Evolutionary conservation across 1,140 invertebrate genomes (phyloP).

Genomic region (Cepaea nemoralis): DNA sequence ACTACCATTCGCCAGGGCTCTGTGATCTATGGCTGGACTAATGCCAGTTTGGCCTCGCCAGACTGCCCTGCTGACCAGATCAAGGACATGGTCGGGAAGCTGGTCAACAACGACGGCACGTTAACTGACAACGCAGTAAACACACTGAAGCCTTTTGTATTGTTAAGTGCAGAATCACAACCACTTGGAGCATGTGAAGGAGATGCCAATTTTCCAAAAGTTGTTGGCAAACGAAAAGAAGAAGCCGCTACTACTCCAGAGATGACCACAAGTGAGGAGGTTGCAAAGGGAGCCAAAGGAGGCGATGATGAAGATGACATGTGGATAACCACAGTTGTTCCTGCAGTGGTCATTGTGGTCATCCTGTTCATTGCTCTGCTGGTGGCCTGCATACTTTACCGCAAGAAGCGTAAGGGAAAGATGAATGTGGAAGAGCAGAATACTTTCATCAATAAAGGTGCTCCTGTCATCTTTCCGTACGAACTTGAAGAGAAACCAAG

Average conservation of each 20-base stretch:
- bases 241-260: not conserved
- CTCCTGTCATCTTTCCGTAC: constrained; percentile 92
- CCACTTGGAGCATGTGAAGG: constrained; percentile 81
- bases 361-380: constrained; percentile 89
- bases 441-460: constrained; percentile 88
- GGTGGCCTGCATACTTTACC: constrained; percentile 89
- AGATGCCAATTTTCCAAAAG: constrained; percentile 65
- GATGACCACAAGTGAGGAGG: not conserved
- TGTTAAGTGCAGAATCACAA: constrained; percentile 77
- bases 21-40: constrained; percentile 82
- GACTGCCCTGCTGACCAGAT: constrained; percentile 85
- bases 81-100: constrained; percentile 78
- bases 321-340: constrained; percentile 90
- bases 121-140: constrained; percentile 77
- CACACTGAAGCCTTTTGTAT: constrained; percentile 81
- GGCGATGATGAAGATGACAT: constrained; percentile 79
- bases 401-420: constrained; percentile 85
- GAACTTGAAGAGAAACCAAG: constrained; percentile 89
- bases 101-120: constrained; percentile 73
- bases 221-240: not conserved
- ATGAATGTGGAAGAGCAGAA: constrained; percentile 80
- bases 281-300: constrained; percentile 35
- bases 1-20: constrained; percentile 75
- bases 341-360: constrained; percentile 87
- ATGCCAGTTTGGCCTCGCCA: constrained; percentile 80